phyloP scores from a whole-genome alignment of 2,888 invertebrate genomes.

The Myathropa florea region DNA sequence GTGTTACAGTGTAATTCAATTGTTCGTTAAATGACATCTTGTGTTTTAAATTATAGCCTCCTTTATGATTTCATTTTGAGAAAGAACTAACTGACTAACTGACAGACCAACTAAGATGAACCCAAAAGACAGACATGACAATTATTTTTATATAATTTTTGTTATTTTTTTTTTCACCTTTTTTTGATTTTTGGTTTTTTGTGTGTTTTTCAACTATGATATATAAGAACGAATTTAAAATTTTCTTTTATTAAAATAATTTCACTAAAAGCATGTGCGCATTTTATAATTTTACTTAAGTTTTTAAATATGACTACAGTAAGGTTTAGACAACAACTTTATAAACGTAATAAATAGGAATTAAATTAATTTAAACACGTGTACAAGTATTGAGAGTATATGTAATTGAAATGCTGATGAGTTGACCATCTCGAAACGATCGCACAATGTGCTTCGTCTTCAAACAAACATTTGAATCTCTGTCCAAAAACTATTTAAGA shows the following conservation, averaged over 20 bases:
- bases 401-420: background rate
- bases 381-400: slow-evolving; percentile 9
- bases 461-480: background rate
- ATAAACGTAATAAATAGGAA: slow-evolving; percentile 32
- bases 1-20: slow-evolving; percentile 36
- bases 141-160: slow-evolving; percentile 2
- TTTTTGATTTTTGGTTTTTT: slow-evolving; percentile 22
- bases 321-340: slow-evolving; percentile 64
- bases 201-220: slow-evolving; percentile 43
- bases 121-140: slow-evolving; percentile 55
- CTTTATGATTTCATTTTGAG: slow-evolving; percentile 38
- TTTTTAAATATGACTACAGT: slow-evolving; percentile 45
- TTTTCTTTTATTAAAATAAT: slow-evolving; percentile 53
- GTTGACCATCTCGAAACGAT: background rate
- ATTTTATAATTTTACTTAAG: slow-evolving; percentile 53
- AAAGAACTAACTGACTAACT: slow-evolving; percentile 55
- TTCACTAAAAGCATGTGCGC: slow-evolving; percentile 69
- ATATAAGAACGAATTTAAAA: slow-evolving; percentile 45
- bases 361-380: background rate
- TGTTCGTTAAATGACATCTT: slow-evolving; percentile 32
- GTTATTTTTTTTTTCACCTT: slow-evolving; percentile 23
- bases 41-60: slow-evolving; percentile 36
- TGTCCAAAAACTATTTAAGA: background rate
- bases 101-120: slow-evolving; percentile 66
- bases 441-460: background rate